These are phyloP conservation scores for Calameuta filiformis DNA, from an alignment of 2,888 invertebrate genomes.

Conservation along the genomic window DNA sequence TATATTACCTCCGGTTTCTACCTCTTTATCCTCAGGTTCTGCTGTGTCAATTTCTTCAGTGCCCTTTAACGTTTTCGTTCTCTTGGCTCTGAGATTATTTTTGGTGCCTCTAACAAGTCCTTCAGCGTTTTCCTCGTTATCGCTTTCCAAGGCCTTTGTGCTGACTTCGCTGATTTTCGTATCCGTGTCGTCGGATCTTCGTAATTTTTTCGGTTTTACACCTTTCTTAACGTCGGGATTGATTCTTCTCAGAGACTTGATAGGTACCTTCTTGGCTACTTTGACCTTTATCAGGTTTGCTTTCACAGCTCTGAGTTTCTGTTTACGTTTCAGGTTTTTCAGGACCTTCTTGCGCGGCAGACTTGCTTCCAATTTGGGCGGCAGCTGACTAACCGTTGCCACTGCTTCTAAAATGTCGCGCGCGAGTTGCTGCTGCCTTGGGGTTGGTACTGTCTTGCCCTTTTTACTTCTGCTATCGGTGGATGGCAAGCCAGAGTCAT, in stretches of 20 bases:
- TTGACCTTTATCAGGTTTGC: constrained; percentile 57
- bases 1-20: constrained; percentile 28
- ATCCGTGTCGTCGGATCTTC: constrained; percentile 40
- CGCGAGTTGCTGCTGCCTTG: constrained; percentile 44
- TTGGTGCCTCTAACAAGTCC: constrained; percentile 42
- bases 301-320: constrained; percentile 55
- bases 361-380: constrained; percentile 56
- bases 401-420: constrained; percentile 60
- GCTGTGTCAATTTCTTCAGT: constrained; percentile 33
- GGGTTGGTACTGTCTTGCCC: constrained; percentile 43
- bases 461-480: constrained; percentile 51
- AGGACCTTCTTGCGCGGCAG: constrained; percentile 60
- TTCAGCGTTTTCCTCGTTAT: constrained; percentile 21
- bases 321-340: constrained; percentile 56
- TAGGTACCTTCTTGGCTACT: constrained; percentile 53
- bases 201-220: constrained; percentile 32
- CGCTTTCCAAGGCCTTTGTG: constrained; percentile 17
- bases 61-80: constrained; percentile 34
- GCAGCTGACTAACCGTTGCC: constrained; percentile 59
- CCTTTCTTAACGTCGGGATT: constrained; percentile 19
- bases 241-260: constrained; percentile 49
- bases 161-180: constrained; percentile 15
- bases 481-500: constrained; percentile 54
- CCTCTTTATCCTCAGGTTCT: constrained; percentile 32
- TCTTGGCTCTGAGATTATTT: constrained; percentile 50